Evolutionary conservation across 1,140 invertebrate species (phyloP).

Genomic region (Centruroides sculpturatus): DNA sequence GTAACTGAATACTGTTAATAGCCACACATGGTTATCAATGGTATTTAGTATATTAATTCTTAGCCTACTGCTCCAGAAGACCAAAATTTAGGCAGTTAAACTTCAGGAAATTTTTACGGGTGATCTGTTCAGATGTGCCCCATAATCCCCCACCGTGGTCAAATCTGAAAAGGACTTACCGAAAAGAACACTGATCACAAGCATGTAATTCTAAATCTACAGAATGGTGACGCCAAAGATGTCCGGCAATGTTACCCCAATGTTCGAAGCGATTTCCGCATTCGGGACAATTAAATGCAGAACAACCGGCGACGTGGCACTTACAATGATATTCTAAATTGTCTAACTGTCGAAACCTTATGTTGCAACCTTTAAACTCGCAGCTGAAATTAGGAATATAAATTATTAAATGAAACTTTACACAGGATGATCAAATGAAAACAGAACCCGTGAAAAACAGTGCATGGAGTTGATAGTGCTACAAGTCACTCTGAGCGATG

Average conservation of each 20-base stretch:
- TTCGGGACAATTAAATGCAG: constrained; percentile 46
- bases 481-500: too few species aligned
- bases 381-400: constrained; percentile 16
- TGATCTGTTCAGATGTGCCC: too few species aligned
- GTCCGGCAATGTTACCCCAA: constrained; percentile 30
- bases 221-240: constrained; percentile 31
- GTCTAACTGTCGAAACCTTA: constrained; percentile 29
- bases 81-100: too few species aligned
- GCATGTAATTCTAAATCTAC: constrained; percentile 32
- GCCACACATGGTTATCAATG: too few species aligned
- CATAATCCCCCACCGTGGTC: too few species aligned
- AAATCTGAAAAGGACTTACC: neutral
- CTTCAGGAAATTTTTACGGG: too few species aligned
- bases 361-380: constrained; percentile 28
- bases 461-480: too few species aligned
- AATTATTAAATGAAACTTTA: neutral
- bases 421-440: too few species aligned
- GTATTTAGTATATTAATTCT: too few species aligned
- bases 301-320: constrained; percentile 36
- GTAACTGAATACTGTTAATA: too few species aligned
- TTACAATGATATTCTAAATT: constrained; percentile 39
- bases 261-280: constrained; percentile 38
- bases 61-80: too few species aligned
- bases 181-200: constrained; percentile 30
- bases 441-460: too few species aligned